A percentile compares a stretch with the other conserved stretches of the same genome.
phyloP scores from a whole-genome alignment of 1,140 invertebrate genomes.

The Aphis gossypii region DNA sequence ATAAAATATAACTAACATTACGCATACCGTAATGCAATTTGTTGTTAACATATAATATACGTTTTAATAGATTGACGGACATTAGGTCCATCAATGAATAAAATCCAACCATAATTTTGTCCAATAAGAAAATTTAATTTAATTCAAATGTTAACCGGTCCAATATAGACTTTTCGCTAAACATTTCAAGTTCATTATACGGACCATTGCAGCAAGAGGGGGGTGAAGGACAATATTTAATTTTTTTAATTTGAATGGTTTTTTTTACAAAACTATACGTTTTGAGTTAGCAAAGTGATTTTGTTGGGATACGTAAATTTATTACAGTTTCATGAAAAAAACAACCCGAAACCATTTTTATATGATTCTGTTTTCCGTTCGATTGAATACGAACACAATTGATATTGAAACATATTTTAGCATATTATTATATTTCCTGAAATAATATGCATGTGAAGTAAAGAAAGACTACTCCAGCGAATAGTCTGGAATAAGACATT shows the following conservation, averaged over 20 bases:
- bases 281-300: neutral
- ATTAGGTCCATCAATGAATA: neutral
- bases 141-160: no score
- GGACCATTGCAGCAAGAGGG: no score
- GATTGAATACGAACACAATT: neutral
- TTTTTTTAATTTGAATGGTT: neutral
- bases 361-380: neutral
- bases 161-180: no score
- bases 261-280: neutral
- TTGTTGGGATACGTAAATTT: neutral
- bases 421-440: neutral
- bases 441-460: neutral
- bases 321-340: neutral
- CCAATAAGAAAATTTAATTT: no score
- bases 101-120: neutral
- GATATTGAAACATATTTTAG: conserved; percentile 4
- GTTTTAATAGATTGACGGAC: neutral
- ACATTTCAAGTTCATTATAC: no score
- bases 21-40: no score
- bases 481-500: neutral
- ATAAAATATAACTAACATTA: neutral
- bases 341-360: neutral
- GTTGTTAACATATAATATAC: no score
- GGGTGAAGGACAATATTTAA: neutral
- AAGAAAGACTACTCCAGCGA: neutral